phyloP scores from a whole-genome alignment of 2,797 vertebrate genomes.

The Pantherophis alleghaniensis region DNA sequence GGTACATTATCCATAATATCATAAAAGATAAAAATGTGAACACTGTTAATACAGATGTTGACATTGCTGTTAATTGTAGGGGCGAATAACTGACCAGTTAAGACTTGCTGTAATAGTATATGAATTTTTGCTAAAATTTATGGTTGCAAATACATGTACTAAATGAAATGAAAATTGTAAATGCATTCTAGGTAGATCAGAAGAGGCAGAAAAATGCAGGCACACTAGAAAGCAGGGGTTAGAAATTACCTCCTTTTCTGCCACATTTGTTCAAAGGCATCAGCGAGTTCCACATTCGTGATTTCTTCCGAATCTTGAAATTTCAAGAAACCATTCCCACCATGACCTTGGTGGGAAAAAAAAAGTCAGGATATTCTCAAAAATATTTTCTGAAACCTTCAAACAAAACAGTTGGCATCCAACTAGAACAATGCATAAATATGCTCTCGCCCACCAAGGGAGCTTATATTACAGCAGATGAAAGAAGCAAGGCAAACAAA shows the following conservation, averaged over 20 bases:
- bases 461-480: not conserved
- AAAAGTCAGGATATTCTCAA: not conserved
- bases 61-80: not conserved
- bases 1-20: not conserved
- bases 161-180: not conserved
- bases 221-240: not conserved
- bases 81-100: not conserved
- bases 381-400: not conserved
- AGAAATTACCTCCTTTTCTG: slow-evolving; percentile 89
- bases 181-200: not conserved
- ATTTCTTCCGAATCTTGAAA: slow-evolving; percentile 99
- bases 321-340: slow-evolving; percentile 96
- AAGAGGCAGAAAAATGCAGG: not conserved
- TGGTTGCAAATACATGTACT: not conserved
- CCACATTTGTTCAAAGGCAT: slow-evolving; percentile 99
- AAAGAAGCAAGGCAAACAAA: not conserved
- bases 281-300: slow-evolving; percentile 95
- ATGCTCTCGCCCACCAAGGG: not conserved
- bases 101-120: not conserved
- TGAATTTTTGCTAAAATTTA: not conserved
- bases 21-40: not conserved
- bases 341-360: slow-evolving; percentile 80
- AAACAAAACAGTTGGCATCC: not conserved
- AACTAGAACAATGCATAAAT: not conserved
- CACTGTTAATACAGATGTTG: not conserved